A percentile compares a stretch with the other conserved stretches of the same genome.
Conservation (phyloP, 2,113 vertebrate genomes). For the Seriola aureovittata region DNA sequence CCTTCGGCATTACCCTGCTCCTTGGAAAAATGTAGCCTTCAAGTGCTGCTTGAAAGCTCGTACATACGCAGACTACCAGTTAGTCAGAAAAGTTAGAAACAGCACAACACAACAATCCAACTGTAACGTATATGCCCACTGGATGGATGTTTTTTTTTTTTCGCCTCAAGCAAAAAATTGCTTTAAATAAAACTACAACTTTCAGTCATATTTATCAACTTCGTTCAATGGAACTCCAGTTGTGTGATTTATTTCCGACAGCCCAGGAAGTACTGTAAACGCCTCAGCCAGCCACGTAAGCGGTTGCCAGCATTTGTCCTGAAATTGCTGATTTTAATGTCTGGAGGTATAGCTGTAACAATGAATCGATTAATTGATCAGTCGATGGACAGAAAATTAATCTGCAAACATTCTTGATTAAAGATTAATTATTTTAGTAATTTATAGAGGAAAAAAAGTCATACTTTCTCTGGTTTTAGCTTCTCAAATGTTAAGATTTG, state of each 20-base stretch:
- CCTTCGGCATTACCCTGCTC: not conserved
- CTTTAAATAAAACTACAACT: fast-evolving
- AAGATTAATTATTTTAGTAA: too few relatives aligned
- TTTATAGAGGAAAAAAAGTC: too few relatives aligned
- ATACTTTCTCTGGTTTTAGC: too few relatives aligned
- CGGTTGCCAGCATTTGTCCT: slow-evolving; percentile 53
- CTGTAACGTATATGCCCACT: fast-evolving
- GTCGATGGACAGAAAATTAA: not conserved
- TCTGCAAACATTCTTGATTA: too few relatives aligned
- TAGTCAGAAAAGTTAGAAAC: too few relatives aligned
- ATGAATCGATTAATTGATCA: not conserved
- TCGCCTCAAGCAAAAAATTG: fast-evolving
- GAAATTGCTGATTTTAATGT: not conserved
- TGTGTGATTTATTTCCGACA: not conserved
- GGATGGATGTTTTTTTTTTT: not conserved
- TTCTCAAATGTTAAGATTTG: too few relatives aligned
- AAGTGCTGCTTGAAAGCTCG: not conserved
- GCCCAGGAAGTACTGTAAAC: fast-evolving
- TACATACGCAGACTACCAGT: not conserved
- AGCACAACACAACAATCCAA: too few relatives aligned
- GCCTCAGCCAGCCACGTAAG: slow-evolving; percentile 75
- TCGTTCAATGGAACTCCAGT: not conserved
- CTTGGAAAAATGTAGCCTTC: slow-evolving; percentile 38
- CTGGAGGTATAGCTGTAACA: not conserved
- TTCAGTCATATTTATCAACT: fast-evolving